Percentiles rank a stretch among this genome's conserved stretches.
Conservation (phyloP, 2,797 vertebrate genomes). For the Liasis olivaceus region DNA sequence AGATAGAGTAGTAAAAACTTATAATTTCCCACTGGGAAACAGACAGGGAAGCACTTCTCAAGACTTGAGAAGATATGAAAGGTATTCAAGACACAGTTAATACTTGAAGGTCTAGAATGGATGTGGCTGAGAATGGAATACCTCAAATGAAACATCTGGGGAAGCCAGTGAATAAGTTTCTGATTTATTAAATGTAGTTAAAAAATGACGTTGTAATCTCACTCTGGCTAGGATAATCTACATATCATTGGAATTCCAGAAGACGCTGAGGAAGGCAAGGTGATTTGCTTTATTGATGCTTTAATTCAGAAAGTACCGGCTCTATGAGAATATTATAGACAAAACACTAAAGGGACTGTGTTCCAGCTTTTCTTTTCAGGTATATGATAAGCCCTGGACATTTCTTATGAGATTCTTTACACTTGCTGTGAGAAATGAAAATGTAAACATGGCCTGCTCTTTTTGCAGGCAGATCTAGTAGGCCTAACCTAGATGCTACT, state of each 20-base stretch:
- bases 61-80: neutral
- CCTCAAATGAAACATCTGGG: neutral
- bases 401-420: neutral
- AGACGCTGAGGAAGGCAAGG: neutral
- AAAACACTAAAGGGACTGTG: neutral
- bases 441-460: neutral
- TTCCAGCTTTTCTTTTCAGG: neutral
- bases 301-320: neutral
- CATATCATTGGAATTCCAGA: neutral
- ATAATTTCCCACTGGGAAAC: neutral
- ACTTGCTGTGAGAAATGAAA: neutral
- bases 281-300: neutral
- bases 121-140: neutral
- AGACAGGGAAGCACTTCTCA: neutral
- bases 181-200: neutral
- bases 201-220: neutral
- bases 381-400: neutral
- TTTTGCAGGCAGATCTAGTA: neutral
- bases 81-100: neutral
- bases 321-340: neutral
- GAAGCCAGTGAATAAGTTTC: neutral
- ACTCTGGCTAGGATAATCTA: neutral
- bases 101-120: neutral
- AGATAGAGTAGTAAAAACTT: constrained; percentile 19
- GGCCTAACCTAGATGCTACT: too few species aligned